A percentile compares a stretch with the other conserved stretches of the same genome.
phyloP scores from a whole-genome alignment of 2,113 vertebrate species.

The Caracal caracal region DNA sequence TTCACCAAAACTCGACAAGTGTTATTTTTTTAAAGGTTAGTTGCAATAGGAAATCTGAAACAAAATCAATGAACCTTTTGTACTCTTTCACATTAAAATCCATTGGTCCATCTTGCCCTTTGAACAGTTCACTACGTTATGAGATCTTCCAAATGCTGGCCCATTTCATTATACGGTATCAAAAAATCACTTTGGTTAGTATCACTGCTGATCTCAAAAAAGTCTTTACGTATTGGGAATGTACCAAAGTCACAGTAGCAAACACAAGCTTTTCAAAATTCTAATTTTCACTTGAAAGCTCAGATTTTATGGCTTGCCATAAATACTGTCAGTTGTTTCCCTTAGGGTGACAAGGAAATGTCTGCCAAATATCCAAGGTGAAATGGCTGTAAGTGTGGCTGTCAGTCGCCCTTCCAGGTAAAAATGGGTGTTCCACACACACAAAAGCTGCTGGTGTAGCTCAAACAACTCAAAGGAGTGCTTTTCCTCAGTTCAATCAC shows the following conservation, averaged over 20 bases:
- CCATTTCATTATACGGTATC: neutral
- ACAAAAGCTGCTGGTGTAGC: neutral
- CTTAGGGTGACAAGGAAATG: neutral
- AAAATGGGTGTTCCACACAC: neutral
- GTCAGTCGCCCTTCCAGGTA: neutral
- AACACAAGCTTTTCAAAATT: neutral
- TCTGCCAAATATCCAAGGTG: neutral
- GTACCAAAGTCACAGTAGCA: neutral
- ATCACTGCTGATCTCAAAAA: neutral
- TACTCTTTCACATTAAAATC: neutral
- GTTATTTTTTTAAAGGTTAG: neutral
- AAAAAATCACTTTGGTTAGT: neutral
- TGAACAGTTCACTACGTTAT: neutral
- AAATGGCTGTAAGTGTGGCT: neutral
- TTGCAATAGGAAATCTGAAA: neutral
- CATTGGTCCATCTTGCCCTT: neutral
- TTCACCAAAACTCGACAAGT: neutral
- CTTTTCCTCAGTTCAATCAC: neutral
- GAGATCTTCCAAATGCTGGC: neutral
- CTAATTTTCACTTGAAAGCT: conserved; percentile 8
- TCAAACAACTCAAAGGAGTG: neutral
- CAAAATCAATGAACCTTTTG: neutral
- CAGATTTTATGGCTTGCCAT: neutral
- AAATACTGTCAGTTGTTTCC: neutral
- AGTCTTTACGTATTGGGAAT: neutral